A percentile compares a stretch with the other conserved stretches of the same genome.
Conservation (phyloP, 2,888 invertebrate genomes). For the Rhagophthalmus giganteus region DNA sequence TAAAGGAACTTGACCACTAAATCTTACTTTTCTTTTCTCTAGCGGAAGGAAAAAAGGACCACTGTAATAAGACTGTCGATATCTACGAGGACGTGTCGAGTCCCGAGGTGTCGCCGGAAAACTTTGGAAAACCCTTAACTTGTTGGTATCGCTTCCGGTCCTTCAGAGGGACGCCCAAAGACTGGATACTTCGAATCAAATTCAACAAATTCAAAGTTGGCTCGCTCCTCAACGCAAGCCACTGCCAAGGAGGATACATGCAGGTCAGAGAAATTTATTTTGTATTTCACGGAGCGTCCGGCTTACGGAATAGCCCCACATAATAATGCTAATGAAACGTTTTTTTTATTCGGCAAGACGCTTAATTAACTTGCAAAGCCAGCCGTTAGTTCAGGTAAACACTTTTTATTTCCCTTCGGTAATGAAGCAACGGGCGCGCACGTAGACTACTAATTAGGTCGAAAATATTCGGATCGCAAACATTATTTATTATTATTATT, state of each 20-base stretch:
- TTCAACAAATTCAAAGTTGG: conserved; percentile 95
- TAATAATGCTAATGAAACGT: too few species aligned
- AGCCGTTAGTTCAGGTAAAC: not conserved
- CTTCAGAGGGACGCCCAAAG: conserved; percentile 82
- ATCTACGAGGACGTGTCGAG: conserved; percentile 91
- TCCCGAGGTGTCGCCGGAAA: conserved; percentile 80
- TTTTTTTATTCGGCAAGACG: too few species aligned
- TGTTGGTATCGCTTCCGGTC: conserved; percentile 91
- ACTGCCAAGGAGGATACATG: conserved; percentile 85
- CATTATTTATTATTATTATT: too few species aligned
- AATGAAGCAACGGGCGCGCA: conserved; percentile 5
- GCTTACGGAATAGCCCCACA: too few species aligned
- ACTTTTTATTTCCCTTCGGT: not conserved
- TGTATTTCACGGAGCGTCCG: too few species aligned
- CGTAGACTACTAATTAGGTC: conserved; percentile 13
- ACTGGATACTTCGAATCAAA: conserved; percentile 86
- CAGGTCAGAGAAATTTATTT: conserved; percentile 64
- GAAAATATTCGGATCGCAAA: conserved; percentile 17
- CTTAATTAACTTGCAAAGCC: too few species aligned
- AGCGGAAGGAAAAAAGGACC: conserved; percentile 75
- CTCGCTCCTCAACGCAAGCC: conserved; percentile 80
- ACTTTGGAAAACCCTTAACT: conserved; percentile 82
- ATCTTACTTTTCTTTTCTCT: conserved; percentile 35
- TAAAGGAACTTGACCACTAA: not conserved
- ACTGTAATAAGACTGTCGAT: conserved; percentile 92